phyloP scores from a whole-genome alignment of 2,888 invertebrate species.

The Atherix ibis region DNA sequence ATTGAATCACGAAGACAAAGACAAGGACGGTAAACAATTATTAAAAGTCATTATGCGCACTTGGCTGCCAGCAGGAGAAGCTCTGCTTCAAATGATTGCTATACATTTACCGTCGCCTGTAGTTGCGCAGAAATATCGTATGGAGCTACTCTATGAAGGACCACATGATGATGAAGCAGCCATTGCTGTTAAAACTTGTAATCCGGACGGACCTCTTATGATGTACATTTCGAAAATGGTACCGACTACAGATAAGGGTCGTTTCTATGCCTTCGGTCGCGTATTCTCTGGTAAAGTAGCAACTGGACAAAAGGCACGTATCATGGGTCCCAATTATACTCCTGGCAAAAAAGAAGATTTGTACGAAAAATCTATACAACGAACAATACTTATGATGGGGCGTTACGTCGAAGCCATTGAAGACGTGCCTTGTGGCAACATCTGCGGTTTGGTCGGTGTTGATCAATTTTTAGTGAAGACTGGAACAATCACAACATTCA shows the following conservation, averaged over 20 bases:
- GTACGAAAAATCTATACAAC: conserved; percentile 97
- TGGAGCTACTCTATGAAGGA: conserved; percentile 99
- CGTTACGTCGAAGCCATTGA: conserved; percentile 99
- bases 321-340: conserved; percentile 97
- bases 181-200: conserved; percentile 79
- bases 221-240: conserved; percentile 99
- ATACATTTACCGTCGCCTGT: conserved; percentile 99
- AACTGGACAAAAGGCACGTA: conserved; percentile 87
- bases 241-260: conserved; percentile 97
- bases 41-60: conserved; percentile 97
- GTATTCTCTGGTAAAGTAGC: conserved; percentile 93
- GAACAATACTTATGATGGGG: conserved; percentile 99
- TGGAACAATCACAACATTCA: conserved; percentile 96
- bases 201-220: conserved; percentile 95
- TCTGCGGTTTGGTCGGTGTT: conserved; percentile 98
- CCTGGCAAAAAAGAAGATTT: conserved; percentile 99
- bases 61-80: conserved; percentile 99
- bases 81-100: conserved; percentile 99
- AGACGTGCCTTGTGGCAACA: conserved; percentile 98
- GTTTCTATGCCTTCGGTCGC: conserved; percentile 99
- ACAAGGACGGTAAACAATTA: conserved; percentile 89
- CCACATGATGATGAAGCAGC: conserved; percentile 94
- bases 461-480: conserved; percentile 99
- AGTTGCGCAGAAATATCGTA: conserved; percentile 96
- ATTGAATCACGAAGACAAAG: conserved; percentile 87